Evolutionary conservation across 2,113 vertebrate species (phyloP), one percentile per base, ranked within the genome.

Genomic region (Oryzias woworae): DNA sequence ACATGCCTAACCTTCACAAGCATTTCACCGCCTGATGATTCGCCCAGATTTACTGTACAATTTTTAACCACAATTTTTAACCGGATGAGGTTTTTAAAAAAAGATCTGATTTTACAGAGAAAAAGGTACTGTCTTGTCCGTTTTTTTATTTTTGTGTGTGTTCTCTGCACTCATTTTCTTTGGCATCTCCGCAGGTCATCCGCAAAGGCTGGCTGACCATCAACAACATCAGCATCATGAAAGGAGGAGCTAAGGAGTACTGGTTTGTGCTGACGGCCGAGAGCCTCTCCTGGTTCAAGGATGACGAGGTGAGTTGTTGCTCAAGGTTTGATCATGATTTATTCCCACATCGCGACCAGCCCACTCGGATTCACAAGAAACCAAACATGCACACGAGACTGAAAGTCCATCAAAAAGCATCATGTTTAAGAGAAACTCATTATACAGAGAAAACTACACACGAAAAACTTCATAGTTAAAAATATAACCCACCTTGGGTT

Each of bases 201-300:
- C 93, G 96, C 53, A 98, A 98, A 80, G 96, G 96, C 31, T 98
- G 96, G 96, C 83, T 98, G 80, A 98, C 94, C 73, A 95, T 96
- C 80, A 96, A 93, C 88, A 96, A 96, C 87, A 96, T 96, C 75
- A 94, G 94, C 76, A 94, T 96, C 80, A 96, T 95, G 90, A 96
- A 96, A 81, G 94, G 94, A 50, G 94, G 94, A 51, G 93, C 94
- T 17, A 96, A 96, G 72, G 94, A 95, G 51, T 96, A 96, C 71
- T 96, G 94, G 94, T 96, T 96, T 54, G 93, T 96, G 70, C 90
- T 96, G 61, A 95, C 94, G 3, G 94, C 94, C 0, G 94, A 96
- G 82, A 94, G 93, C 73, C 85, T 96, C 52, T 95, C 94, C 79
- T 96, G 94, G 94, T 96, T 94, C 67, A 96, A 95, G 81, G 94